A percentile compares a stretch with the other conserved stretches of the same genome.
phyloP scores from a whole-genome alignment of 2,888 invertebrate species.

The Aphidoletes aphidimyza region DNA sequence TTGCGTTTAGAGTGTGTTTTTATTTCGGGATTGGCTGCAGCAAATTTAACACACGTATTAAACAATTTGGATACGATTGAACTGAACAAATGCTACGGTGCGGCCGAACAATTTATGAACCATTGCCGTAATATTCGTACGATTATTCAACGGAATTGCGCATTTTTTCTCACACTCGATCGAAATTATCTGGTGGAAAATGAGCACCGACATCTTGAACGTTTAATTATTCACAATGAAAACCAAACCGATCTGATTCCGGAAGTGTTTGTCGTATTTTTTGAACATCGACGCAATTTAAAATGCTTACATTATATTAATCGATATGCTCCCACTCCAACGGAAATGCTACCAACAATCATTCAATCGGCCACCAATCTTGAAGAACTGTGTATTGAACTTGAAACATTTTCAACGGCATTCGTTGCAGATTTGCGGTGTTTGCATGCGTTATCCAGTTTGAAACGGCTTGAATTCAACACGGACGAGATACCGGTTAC shows the following conservation, averaged over 20 bases:
- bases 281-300: background rate
- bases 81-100: slow-evolving; percentile 52
- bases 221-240: slow-evolving; percentile 52
- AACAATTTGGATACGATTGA: slow-evolving; percentile 27
- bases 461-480: slow-evolving; percentile 55
- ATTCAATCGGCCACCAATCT: slow-evolving; percentile 41
- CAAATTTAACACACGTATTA: background rate
- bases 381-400: slow-evolving; percentile 54
- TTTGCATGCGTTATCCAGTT: background rate
- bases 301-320: slow-evolving; percentile 51
- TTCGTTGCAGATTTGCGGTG: background rate
- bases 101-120: slow-evolving; percentile 51
- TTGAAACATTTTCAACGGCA: slow-evolving; percentile 52
- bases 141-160: slow-evolving; percentile 37
- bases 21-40: slow-evolving; percentile 14
- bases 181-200: slow-evolving; percentile 35
- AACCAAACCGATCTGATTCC: slow-evolving; percentile 50
- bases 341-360: background rate
- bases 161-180: slow-evolving; percentile 30
- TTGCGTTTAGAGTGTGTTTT: background rate
- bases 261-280: slow-evolving; percentile 21
- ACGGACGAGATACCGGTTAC: slow-evolving; percentile 51
- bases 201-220: background rate
- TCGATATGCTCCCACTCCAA: slow-evolving; percentile 46
- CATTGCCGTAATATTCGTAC: slow-evolving; percentile 28